phyloP scores from a whole-genome alignment of 1,140 invertebrate genomes.

The Meloidogyne hapla region DNA sequence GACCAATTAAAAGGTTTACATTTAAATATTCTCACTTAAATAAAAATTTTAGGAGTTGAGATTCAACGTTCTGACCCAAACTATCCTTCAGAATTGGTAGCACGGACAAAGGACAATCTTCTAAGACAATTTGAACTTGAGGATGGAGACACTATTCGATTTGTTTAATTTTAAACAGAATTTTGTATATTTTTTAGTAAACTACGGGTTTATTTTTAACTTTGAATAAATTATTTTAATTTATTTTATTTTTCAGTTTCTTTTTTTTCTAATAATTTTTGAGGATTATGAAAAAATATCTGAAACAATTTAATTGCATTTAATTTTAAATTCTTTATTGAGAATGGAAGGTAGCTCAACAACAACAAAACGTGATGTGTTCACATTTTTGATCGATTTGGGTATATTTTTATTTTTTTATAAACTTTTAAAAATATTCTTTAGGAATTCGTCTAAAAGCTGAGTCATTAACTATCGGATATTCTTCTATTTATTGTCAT shows the following conservation, averaged over 20 bases:
- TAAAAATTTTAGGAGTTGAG: constrained; percentile 13
- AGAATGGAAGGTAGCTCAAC: neutral
- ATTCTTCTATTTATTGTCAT: constrained; percentile 39
- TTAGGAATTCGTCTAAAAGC: constrained; percentile 39
- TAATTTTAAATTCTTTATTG: neutral
- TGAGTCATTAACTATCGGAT: constrained; percentile 35
- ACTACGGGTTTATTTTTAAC: neutral
- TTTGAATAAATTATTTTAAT: neutral
- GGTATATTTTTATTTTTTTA: neutral
- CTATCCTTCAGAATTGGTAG: constrained; percentile 27
- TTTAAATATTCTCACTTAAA: neutral
- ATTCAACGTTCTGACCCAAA: constrained; percentile 20
- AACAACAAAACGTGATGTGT: neutral
- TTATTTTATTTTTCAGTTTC: neutral
- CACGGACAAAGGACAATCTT: constrained; percentile 39
- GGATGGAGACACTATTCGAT: constrained; percentile 24
- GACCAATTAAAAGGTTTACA: constrained; percentile 15
- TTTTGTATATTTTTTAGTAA: neutral
- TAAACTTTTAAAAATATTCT: constrained; percentile 9
- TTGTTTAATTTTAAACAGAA: constrained; percentile 19
- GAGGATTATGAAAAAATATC: neutral
- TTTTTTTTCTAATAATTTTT: neutral
- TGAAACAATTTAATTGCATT: neutral
- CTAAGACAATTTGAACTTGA: constrained; percentile 39
- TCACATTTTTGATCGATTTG: neutral